A percentile compares a stretch with the other conserved stretches of the same genome.
Conservation (phyloP, 2,888 invertebrate species). For the Idaea dimidiata region DNA sequence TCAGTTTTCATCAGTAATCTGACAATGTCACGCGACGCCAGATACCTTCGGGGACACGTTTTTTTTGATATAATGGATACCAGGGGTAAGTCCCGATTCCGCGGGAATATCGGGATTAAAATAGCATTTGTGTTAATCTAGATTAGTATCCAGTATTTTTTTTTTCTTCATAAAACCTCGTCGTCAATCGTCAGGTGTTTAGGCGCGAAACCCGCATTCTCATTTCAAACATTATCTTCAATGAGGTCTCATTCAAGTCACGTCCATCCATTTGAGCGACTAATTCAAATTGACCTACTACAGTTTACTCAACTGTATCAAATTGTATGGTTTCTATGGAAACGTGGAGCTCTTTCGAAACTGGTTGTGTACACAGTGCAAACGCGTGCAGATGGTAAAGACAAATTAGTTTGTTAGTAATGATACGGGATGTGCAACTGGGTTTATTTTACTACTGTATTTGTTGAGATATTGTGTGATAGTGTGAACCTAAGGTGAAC, state of each 20-base stretch:
- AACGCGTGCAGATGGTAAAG: constrained; percentile 21
- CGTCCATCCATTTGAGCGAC: constrained; percentile 43
- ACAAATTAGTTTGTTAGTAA: constrained; percentile 20
- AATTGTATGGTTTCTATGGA: constrained; percentile 17
- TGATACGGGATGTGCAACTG: constrained; percentile 24
- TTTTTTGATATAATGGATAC: no score
- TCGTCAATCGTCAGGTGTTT: constrained; percentile 45
- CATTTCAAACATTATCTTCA: constrained; percentile 47
- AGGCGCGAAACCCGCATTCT: constrained; percentile 64
- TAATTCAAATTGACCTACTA: constrained; percentile 36
- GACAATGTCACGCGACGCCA: no score
- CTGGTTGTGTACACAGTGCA: constrained; percentile 20
- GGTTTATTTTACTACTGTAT: constrained; percentile 3
- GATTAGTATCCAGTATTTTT: no score
- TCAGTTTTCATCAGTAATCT: no score
- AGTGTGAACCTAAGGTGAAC: no score
- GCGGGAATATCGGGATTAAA: no score
- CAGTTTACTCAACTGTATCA: constrained; percentile 30
- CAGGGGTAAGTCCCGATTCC: no score
- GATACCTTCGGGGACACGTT: no score
- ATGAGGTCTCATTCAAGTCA: constrained; percentile 53
- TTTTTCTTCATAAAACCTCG: no score
- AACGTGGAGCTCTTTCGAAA: constrained; percentile 21
- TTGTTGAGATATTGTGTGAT: no score
- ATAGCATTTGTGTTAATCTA: no score